Conservation (phyloP, 1,140 invertebrate genomes). For the Drosophila athabasca region DNA sequence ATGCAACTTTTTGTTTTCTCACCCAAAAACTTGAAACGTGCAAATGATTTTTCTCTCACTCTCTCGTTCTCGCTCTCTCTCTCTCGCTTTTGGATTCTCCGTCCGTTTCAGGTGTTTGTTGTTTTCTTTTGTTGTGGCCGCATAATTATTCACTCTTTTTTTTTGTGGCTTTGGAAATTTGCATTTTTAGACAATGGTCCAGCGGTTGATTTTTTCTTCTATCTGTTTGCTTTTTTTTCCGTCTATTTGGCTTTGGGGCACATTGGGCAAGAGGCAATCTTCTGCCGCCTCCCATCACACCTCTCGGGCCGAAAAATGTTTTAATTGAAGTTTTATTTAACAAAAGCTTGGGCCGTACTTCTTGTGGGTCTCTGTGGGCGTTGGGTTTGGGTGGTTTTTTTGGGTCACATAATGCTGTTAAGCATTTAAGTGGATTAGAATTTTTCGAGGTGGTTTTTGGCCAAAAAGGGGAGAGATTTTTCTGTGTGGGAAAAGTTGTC, state of each 20-base stretch:
- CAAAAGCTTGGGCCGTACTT: conserved; percentile 45
- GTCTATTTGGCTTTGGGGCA: conserved; percentile 49
- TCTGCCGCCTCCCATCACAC: conserved; percentile 33
- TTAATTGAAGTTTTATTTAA: conserved; percentile 80
- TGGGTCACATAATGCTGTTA: conserved; percentile 71
- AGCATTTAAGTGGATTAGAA: conserved; percentile 82
- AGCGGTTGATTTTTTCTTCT: conserved; percentile 44
- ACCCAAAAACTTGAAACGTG: conserved; percentile 62
- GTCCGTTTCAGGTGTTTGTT: conserved; percentile 23
- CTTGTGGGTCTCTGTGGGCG: conserved; percentile 28
- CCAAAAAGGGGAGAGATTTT: conserved; percentile 41
- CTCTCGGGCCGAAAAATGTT: conserved; percentile 58
- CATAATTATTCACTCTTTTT: conserved; percentile 76
- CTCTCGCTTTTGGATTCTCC: conserved; percentile 16
- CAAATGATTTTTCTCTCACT: conserved; percentile 56
- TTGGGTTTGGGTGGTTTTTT: conserved; percentile 17
- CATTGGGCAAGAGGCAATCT: conserved; percentile 55
- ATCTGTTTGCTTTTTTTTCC: conserved; percentile 31
- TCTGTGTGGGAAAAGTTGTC: conserved; percentile 64
- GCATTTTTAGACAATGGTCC: conserved; percentile 76
- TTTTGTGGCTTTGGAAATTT: conserved; percentile 61
- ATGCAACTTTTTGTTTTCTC: conserved; percentile 29
- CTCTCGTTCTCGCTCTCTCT: neutral
- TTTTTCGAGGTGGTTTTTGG: conserved; percentile 57
- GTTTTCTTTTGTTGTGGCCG: conserved; percentile 42